These are phyloP conservation scores for Schizothorax lantsangensis DNA, from an alignment of 2,797 vertebrate genomes.

Conservation along the genomic window DNA sequence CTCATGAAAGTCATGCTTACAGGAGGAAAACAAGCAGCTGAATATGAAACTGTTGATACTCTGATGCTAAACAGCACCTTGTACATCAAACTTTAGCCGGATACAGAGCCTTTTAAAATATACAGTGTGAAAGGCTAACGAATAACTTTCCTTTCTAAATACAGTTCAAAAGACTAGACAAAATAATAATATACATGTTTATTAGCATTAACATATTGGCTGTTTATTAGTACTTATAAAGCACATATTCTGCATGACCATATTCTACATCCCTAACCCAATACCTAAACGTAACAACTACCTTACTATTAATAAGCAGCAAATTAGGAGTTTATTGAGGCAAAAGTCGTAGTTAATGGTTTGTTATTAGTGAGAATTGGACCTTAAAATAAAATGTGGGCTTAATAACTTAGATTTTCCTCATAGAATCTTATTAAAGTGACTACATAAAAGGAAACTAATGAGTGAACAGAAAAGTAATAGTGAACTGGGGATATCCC, in stretches of 20 bases:
- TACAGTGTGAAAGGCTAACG: neutral
- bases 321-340: too few relatives aligned
- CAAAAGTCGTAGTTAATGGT: too few relatives aligned
- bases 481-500: neutral
- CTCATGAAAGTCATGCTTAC: neutral
- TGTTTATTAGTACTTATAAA: too few relatives aligned
- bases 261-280: too few relatives aligned
- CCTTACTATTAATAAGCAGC: too few relatives aligned
- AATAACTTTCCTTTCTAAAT: constrained; percentile 23
- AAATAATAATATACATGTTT: neutral
- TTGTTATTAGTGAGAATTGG: too few relatives aligned
- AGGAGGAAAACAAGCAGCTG: neutral
- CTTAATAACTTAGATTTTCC: neutral
- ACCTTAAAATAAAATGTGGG: neutral
- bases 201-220: too few relatives aligned
- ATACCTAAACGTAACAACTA: too few relatives aligned
- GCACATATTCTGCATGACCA: too few relatives aligned
- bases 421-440: neutral
- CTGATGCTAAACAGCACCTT: neutral
- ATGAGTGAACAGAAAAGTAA: neutral
- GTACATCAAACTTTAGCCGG: neutral
- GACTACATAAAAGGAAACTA: neutral
- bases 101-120: neutral
- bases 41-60: neutral
- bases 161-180: neutral